Evolutionary conservation across 2,797 vertebrate species (phyloP).

Genomic region (Lateolabrax maculatus): DNA sequence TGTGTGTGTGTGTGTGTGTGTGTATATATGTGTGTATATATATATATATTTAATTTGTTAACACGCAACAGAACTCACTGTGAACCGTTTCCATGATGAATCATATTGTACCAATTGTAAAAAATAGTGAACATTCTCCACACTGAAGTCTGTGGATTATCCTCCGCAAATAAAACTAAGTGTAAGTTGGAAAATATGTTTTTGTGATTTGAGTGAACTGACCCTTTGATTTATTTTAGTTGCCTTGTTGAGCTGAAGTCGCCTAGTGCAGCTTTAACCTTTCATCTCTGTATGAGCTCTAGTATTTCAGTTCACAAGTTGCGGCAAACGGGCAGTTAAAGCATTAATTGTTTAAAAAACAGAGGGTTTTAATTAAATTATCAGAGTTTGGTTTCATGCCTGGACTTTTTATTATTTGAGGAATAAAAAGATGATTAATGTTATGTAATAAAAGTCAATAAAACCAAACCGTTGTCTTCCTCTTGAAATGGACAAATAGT

Average conservation of each 20-base stretch:
- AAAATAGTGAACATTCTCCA: too few relatives aligned
- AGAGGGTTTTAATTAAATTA: slow-evolving; percentile 4
- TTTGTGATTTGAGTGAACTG: slow-evolving; percentile 40
- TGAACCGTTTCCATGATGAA: too few relatives aligned
- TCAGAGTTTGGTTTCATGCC: slow-evolving; percentile 30
- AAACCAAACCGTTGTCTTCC: slow-evolving; percentile 13
- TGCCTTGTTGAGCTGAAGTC: slow-evolving; percentile 12
- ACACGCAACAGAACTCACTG: too few relatives aligned
- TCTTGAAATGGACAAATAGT: not conserved
- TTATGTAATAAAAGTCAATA: slow-evolving; percentile 62
- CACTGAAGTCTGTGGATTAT: too few relatives aligned
- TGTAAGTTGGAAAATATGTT: not conserved
- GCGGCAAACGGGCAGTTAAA: not conserved
- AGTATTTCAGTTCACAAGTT: slow-evolving; percentile 5
- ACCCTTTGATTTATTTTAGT: slow-evolving; percentile 1
- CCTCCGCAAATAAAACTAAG: too few relatives aligned
- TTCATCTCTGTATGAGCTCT: not conserved
- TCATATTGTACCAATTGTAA: too few relatives aligned
- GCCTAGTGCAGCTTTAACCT: slow-evolving; percentile 41
- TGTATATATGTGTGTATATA: too few relatives aligned
- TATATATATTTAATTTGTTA: too few relatives aligned
- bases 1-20: too few relatives aligned
- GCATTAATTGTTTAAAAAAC: slow-evolving; percentile 6
- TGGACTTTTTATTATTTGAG: slow-evolving; percentile 48
- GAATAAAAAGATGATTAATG: slow-evolving; percentile 37